Conservation (phyloP, 2,888 invertebrate species). For the Catocala nupta region DNA sequence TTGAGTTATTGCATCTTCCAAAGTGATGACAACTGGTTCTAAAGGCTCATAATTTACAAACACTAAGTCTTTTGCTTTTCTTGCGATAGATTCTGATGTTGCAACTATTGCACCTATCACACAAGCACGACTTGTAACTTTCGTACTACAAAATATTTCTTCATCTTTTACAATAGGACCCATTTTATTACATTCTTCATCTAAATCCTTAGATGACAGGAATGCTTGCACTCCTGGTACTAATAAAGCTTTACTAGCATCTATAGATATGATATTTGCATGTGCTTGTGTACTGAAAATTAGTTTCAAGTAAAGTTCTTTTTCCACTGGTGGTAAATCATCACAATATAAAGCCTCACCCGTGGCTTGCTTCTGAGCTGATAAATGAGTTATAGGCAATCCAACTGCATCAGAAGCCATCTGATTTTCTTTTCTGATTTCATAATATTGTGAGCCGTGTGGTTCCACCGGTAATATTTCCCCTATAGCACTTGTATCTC, state of each 20-base stretch:
- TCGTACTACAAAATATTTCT: constrained; percentile 91
- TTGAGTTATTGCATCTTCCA: constrained; percentile 94
- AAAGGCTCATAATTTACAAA: constrained; percentile 92
- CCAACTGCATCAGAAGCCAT: constrained; percentile 91
- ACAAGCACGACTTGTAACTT: constrained; percentile 93
- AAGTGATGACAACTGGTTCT: constrained; percentile 92
- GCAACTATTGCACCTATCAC: constrained; percentile 93
- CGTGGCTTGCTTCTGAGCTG: constrained; percentile 95
- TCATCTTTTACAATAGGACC: constrained; percentile 94
- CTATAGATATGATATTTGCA: constrained; percentile 92
- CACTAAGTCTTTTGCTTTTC: constrained; percentile 92
- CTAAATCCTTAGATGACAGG: constrained; percentile 92
- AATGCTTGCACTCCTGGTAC: constrained; percentile 93
- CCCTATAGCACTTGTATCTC: constrained; percentile 68
- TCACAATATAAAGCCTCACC: constrained; percentile 97
- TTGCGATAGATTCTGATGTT: constrained; percentile 91
- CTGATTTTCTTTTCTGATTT: constrained; percentile 74
- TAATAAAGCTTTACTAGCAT: constrained; percentile 91
- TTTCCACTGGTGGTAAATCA: constrained; percentile 91
- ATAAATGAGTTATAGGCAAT: constrained; percentile 92
- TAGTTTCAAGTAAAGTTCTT: constrained; percentile 92
- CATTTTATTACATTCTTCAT: constrained; percentile 88
- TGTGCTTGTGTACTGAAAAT: constrained; percentile 93
- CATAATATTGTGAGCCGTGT: constrained; percentile 91
- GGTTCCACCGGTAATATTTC: constrained; percentile 69